Conservation (phyloP, 1,140 invertebrate genomes). For the Brachionus calyciflorus region DNA sequence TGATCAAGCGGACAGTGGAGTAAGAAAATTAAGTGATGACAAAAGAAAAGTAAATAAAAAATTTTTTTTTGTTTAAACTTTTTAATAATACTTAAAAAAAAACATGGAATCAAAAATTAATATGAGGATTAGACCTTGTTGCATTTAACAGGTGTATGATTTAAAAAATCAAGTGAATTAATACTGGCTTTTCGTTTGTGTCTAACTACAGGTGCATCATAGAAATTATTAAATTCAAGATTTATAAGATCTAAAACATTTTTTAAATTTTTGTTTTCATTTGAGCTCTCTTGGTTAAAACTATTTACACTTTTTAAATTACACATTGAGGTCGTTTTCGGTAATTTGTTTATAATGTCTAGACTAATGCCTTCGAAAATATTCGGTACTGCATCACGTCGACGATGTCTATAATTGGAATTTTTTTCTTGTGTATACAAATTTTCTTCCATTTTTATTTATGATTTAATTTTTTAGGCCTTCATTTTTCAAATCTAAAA, state of each 20-base stretch:
- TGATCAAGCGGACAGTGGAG: constrained; percentile 56
- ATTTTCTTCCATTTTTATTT: constrained; percentile 33
- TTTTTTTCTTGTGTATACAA: background rate
- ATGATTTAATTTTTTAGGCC: too few species aligned
- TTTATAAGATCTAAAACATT: background rate
- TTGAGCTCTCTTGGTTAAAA: background rate
- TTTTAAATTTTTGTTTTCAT: background rate
- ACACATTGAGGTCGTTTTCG: background rate
- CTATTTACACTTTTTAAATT: background rate
- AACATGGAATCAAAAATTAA: background rate
- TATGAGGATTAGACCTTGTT: background rate
- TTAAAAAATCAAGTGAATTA: background rate
- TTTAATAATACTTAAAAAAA: background rate
- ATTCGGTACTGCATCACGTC: background rate
- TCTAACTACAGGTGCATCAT: background rate
- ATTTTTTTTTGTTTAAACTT: too few species aligned
- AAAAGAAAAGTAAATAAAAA: constrained; percentile 50
- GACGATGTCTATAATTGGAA: background rate
- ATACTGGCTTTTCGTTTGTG: constrained; percentile 29
- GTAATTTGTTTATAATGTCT: too few species aligned
- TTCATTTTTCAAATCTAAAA: too few species aligned
- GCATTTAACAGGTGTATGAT: constrained; percentile 9
- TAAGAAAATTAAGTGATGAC: constrained; percentile 54
- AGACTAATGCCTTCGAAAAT: background rate
- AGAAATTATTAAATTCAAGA: too few species aligned